These are phyloP conservation scores for Danio aesculapii DNA, from an alignment of 2,797 vertebrate genomes.

Conservation along the genomic window DNA sequence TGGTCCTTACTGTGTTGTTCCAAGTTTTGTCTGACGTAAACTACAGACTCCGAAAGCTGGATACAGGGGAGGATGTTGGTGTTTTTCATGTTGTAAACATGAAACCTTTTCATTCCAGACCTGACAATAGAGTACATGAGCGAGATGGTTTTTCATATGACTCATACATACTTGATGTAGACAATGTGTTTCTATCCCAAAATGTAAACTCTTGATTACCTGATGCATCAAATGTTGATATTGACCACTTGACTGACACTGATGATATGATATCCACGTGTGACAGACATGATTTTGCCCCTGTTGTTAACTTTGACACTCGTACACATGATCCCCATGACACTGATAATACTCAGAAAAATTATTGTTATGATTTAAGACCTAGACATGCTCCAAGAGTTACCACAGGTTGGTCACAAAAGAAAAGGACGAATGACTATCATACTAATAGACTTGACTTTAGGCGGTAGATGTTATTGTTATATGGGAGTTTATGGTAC, in stretches of 20 bases:
- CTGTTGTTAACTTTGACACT: too few species aligned
- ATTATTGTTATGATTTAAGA: too few species aligned
- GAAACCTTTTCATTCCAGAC: constrained; percentile 3
- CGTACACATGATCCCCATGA: neutral
- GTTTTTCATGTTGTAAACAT: constrained; percentile 16
- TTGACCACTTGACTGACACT: neutral
- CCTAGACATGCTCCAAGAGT: too few species aligned
- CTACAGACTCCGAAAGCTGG: too few species aligned
- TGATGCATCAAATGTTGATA: neutral
- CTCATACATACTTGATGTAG: neutral
- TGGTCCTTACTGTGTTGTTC: neutral
- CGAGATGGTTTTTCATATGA: neutral
- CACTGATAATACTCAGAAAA: too few species aligned
- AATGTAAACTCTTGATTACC: neutral
- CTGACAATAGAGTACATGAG: too few species aligned
- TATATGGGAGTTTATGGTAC: too few species aligned
- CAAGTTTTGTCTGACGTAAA: too few species aligned
- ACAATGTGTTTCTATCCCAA: neutral
- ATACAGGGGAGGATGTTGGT: neutral
- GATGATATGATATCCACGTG: neutral
- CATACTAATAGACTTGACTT: too few species aligned
- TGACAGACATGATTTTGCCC: neutral
- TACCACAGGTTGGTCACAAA: too few species aligned
- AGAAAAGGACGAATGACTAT: too few species aligned
- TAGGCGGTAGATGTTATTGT: too few species aligned